Evolutionary conservation across 2,113 vertebrate genomes (phyloP), one percentile per base, ranked within the genome.

Genomic region (Callocephalon fimbriatum): DNA sequence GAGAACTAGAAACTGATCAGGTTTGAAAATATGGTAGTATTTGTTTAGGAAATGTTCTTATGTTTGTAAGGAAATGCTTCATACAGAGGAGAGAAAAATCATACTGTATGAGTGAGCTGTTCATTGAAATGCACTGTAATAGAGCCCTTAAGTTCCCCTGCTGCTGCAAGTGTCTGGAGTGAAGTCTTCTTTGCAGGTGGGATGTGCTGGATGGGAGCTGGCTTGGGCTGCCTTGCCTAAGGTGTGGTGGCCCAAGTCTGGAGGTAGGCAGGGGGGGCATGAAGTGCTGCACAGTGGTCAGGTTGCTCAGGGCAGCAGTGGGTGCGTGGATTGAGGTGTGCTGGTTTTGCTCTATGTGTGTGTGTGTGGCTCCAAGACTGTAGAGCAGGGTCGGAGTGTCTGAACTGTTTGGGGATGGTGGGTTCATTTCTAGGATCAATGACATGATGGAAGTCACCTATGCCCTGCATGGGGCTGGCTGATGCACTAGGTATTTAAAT

Each of bases 221-320:
- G 31, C 27, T 66, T 32, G 35, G 44, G 40, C 53, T 87, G 29
- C n/a, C 50, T 51, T 61, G 79, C 22, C 22, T 5, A 3, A 40
- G 15, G 32, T 61, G 32, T 51, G 35, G 4, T 23, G 23, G 48
- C 20, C 40, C 18, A 20, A 54, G 29, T 22, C 22, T 6, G 15
- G 13, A 18, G 9, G 4, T 12, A 4, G 15, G 63, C 37, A 23
- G 5, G 0, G 0, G 12, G 0, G 8, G 3, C 3, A 1, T 9
- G 26, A 25, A 37, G 32, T 37, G 51, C 67, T 76, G 58, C 9
- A 13, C 1, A 3, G 35, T 3, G 51, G 4, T 21, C 44, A 25
- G 53, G 6, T 2, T 45, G 12, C 44, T 79, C 47, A 7, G 35
- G 8, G 9, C 32, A n/a, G 42, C 2, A 0, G 16, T 42, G 40